These are phyloP conservation scores for Perodicticus potto DNA, from an alignment of 2,797 vertebrate species.

Conservation along the genomic window DNA sequence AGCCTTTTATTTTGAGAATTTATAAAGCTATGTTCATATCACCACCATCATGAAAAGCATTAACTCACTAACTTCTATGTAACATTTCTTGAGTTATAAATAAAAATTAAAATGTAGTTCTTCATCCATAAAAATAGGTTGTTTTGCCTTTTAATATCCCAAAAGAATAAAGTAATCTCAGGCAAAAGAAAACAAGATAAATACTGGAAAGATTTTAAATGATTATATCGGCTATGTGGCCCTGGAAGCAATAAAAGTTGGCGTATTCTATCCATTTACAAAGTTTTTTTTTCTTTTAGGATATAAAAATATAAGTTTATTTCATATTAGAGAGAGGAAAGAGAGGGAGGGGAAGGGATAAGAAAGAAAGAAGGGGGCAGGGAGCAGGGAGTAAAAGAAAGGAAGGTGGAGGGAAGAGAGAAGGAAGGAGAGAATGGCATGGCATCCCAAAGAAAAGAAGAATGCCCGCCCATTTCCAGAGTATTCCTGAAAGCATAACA, in stretches of 20 bases:
- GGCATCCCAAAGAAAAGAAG: too few relatives aligned
- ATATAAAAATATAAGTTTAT: too few relatives aligned
- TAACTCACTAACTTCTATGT: background rate
- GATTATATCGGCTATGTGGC: background rate
- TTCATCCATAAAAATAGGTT: background rate
- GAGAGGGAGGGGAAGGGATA: too few relatives aligned
- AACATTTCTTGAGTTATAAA: constrained; percentile 34
- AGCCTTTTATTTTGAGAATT: constrained; percentile 27
- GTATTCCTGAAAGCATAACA: background rate
- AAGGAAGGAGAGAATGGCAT: too few relatives aligned
- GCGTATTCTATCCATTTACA: constrained; percentile 29
- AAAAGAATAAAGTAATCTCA: constrained; percentile 2
- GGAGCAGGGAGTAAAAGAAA: too few relatives aligned
- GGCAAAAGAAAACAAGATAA: constrained; percentile 45
- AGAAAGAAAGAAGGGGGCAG: too few relatives aligned
- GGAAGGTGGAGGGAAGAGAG: too few relatives aligned
- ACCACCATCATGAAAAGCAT: background rate
- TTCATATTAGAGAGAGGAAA: too few relatives aligned
- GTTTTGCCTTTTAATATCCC: background rate
- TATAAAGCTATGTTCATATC: background rate
- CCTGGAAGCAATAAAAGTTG: background rate
- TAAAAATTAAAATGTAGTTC: constrained; percentile 28
- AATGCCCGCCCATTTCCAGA: background rate
- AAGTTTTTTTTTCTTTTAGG: background rate
- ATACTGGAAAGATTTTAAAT: background rate